Evolutionary conservation across 2,113 vertebrate species (phyloP).

Genomic region (Oplegnathus fasciatus): DNA sequence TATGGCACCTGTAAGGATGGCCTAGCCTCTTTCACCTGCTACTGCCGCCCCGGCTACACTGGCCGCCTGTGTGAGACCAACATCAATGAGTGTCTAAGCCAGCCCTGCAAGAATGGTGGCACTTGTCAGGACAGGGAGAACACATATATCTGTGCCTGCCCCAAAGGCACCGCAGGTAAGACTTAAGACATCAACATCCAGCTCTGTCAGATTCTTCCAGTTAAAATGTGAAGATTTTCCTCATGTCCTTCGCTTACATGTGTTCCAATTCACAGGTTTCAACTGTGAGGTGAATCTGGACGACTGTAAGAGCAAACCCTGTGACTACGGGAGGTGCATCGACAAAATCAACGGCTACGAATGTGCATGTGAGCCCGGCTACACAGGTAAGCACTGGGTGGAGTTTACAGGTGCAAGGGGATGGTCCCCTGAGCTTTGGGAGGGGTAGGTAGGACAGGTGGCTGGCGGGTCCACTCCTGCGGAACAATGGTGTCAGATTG

Average conservation of each 20-base stretch:
- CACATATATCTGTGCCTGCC: constrained; percentile 91
- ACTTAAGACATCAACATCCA: background rate
- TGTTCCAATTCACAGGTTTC: constrained; percentile 81
- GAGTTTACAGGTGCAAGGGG: constrained; percentile 72
- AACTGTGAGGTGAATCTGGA: constrained; percentile 96
- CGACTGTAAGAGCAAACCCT: constrained; percentile 93
- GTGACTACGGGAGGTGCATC: constrained; percentile 92
- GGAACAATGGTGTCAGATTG: constrained; percentile 81
- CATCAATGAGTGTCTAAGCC: constrained; percentile 95
- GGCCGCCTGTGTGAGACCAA: constrained; percentile 95
- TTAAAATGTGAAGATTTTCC: background rate
- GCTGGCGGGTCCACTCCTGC: constrained; percentile 69
- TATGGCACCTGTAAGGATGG: constrained; percentile 93
- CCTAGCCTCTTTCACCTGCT: constrained; percentile 91
- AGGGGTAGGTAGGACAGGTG: constrained; percentile 80
- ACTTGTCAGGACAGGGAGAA: constrained; percentile 94
- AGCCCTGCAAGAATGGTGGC: constrained; percentile 94
- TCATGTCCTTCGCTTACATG: background rate
- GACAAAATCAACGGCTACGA: constrained; percentile 96
- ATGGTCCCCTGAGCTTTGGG: constrained; percentile 71
- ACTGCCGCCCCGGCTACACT: constrained; percentile 91
- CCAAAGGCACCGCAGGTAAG: constrained; percentile 94
- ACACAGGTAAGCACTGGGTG: constrained; percentile 82
- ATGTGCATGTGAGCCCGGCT: constrained; percentile 93
- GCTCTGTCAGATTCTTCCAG: background rate